Evolutionary conservation across 2,797 vertebrate species (phyloP).

Genomic region (Rhyacichthys aspro): DNA sequence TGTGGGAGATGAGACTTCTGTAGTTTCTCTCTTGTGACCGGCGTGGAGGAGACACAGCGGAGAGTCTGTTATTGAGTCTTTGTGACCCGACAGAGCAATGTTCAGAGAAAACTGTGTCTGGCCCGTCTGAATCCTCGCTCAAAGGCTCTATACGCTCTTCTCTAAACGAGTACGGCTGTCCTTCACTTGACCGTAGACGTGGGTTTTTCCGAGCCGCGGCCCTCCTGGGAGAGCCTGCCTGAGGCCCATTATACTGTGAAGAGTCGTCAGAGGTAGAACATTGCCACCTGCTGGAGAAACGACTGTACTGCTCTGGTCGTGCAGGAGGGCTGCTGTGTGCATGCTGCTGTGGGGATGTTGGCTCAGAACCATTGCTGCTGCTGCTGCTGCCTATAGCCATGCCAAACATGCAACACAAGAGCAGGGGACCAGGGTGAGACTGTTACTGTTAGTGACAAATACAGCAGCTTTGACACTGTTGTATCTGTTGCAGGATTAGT

Average conservation of each 20-base stretch:
- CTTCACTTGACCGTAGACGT: constrained; percentile 64
- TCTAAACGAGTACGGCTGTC: constrained; percentile 52
- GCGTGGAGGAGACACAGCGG: constrained; percentile 34
- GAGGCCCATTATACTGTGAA: constrained; percentile 47
- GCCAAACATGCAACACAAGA: constrained; percentile 84
- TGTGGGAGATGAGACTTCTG: constrained; percentile 40
- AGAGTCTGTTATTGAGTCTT: constrained; percentile 53
- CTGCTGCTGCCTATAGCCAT: constrained; percentile 72
- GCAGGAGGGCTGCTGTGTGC: constrained; percentile 40
- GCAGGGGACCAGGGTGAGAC: constrained; percentile 61
- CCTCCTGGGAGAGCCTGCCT: constrained; percentile 41
- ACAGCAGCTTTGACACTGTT: constrained; percentile 17
- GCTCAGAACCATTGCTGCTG: constrained; percentile 49
- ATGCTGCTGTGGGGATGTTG: constrained; percentile 46
- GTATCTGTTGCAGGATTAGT: constrained; percentile 4
- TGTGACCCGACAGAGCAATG: constrained; percentile 46
- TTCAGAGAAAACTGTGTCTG: constrained; percentile 58
- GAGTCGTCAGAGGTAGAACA: constrained; percentile 48
- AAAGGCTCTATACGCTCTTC: constrained; percentile 55
- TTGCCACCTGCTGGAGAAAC: constrained; percentile 62
- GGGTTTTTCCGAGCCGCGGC: constrained; percentile 45
- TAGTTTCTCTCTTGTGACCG: constrained; percentile 26
- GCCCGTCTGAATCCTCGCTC: constrained; percentile 68
- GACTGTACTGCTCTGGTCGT: constrained; percentile 44
- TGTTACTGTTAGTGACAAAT: constrained; percentile 41